Percentiles rank a stretch among this genome's conserved stretches.
These are phyloP conservation scores for Phaedon cochleariae DNA, from an alignment of 2,888 invertebrate genomes.

Conservation along the genomic window DNA sequence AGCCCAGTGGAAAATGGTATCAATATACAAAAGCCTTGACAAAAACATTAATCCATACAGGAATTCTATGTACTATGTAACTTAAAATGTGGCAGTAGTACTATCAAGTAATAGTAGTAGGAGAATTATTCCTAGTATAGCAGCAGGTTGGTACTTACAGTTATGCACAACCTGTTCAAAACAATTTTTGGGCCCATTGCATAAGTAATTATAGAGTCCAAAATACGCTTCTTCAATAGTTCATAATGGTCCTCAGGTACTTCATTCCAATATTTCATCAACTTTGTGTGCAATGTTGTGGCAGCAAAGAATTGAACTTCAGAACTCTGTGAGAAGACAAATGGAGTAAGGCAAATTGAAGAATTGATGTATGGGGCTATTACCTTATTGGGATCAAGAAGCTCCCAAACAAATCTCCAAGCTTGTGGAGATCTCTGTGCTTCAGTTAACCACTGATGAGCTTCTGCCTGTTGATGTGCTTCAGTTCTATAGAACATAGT, in stretches of 20 bases:
- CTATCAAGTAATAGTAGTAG: too few species aligned
- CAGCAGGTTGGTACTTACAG: constrained; percentile 81
- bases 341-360: too few species aligned
- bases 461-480: constrained; percentile 75
- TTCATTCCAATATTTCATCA: constrained; percentile 88
- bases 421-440: constrained; percentile 88
- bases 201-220: constrained; percentile 81
- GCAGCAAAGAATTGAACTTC: constrained; percentile 96
- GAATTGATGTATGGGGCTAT: too few species aligned
- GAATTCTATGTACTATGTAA: too few species aligned
- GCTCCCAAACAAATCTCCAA: constrained; percentile 93
- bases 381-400: constrained; percentile 85
- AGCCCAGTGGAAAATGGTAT: too few species aligned
- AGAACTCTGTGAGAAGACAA: too few species aligned
- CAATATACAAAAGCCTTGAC: too few species aligned
- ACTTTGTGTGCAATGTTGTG: constrained; percentile 86
- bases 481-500: constrained; percentile 72
- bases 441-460: constrained; percentile 85
- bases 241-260: constrained; percentile 82
- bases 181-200: constrained; percentile 86
- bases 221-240: constrained; percentile 77
- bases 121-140: too few species aligned
- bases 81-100: too few species aligned
- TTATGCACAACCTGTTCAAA: constrained; percentile 85
- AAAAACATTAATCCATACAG: too few species aligned